Evolutionary conservation across 2,113 vertebrate genomes (phyloP).

Genomic region (Heterocephalus glaber): DNA sequence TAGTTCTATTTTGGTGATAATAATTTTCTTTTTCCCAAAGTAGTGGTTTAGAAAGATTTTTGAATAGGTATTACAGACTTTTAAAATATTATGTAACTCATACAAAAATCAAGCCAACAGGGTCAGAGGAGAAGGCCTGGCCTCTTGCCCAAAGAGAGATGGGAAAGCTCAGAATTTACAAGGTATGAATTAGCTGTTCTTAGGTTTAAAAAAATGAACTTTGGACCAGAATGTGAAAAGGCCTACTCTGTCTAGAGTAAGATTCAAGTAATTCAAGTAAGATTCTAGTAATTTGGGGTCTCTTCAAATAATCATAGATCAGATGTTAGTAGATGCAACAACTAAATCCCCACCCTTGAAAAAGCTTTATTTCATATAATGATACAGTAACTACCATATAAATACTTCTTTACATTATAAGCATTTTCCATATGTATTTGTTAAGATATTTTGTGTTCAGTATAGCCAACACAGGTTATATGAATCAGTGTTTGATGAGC

Average conservation of each 20-base stretch:
- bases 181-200: neutral
- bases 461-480: neutral
- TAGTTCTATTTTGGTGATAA: neutral
- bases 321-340: neutral
- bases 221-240: neutral
- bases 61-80: neutral
- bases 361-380: neutral
- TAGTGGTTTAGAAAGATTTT: neutral
- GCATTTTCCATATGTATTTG: conserved; percentile 23
- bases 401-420: neutral
- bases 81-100: neutral
- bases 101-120: neutral
- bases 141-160: neutral
- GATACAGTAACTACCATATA: neutral
- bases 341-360: neutral
- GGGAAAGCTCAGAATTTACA: neutral
- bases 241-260: neutral
- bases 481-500: neutral
- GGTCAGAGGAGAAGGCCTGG: neutral
- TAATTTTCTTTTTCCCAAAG: neutral
- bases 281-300: neutral
- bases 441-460: neutral
- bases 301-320: neutral
- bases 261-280: neutral
- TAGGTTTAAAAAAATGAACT: neutral